phyloP scores from a whole-genome alignment of 2,113 vertebrate genomes.

The Ardeotis arabs region DNA sequence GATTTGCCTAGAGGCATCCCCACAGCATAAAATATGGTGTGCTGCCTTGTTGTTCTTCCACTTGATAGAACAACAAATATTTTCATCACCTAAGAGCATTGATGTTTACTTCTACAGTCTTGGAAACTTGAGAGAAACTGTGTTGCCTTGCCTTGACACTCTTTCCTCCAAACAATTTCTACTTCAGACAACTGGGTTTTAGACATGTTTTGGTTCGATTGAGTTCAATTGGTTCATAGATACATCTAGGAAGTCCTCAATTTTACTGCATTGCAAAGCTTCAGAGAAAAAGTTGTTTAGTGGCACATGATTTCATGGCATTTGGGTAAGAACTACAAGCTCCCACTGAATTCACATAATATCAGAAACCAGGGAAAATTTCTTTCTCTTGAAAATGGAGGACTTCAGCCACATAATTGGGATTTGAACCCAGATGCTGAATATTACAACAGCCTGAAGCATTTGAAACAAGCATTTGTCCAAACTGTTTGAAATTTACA shows the following conservation, averaged over 20 bases:
- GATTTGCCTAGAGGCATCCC: conserved; percentile 39
- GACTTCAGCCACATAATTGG: background rate
- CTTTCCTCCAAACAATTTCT: background rate
- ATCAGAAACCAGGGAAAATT: background rate
- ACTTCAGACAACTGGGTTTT: background rate
- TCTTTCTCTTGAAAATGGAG: background rate
- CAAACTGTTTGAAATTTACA: background rate
- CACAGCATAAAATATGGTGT: conserved; percentile 24
- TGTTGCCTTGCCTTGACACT: background rate
- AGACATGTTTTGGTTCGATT: background rate
- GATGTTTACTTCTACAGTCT: background rate
- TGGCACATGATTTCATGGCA: background rate
- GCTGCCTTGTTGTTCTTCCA: background rate
- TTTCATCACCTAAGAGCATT: background rate
- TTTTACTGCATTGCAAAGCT: background rate
- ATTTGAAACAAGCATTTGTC: background rate
- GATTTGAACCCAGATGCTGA: background rate
- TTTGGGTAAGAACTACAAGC: background rate
- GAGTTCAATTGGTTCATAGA: background rate
- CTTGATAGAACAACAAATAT: conserved; percentile 23
- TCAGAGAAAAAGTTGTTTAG: background rate
- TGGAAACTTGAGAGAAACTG: background rate
- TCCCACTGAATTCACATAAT: background rate
- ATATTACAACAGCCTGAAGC: background rate
- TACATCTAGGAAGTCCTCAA: background rate